Conservation (phyloP, 64 coral and sea anemone species). For the Montipora sp. region DNA sequence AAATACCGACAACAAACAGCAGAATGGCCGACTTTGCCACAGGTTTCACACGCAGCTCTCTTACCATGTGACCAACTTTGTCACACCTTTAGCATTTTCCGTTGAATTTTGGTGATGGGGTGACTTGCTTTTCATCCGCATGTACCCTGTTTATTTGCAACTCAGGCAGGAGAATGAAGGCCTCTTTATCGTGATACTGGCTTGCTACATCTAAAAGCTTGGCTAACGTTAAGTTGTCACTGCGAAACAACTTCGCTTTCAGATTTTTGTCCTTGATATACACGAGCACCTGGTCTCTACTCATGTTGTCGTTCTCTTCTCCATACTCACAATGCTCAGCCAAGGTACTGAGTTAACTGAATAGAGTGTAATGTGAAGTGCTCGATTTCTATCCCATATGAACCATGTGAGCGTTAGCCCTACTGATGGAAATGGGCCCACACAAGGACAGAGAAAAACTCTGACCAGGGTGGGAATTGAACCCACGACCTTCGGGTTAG, state of each 20-base stretch:
- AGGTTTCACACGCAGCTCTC: background rate
- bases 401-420: too few species aligned
- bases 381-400: too few species aligned
- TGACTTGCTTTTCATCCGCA: background rate
- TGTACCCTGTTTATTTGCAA: constrained; percentile 17
- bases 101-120: constrained; percentile 36
- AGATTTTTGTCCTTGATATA: too few species aligned
- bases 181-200: constrained; percentile 24
- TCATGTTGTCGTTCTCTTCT: background rate
- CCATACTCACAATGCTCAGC: background rate
- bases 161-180: background rate
- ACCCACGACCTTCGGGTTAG: too few species aligned
- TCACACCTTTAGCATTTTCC: constrained; percentile 35
- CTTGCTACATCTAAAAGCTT: constrained; percentile 38
- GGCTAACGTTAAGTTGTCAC: background rate
- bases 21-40: constrained; percentile 59
- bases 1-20: constrained; percentile 23
- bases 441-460: too few species aligned
- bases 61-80: constrained; percentile 11
- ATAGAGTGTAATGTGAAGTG: too few species aligned
- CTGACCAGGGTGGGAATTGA: too few species aligned
- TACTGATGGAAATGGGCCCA: too few species aligned
- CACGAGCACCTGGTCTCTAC: too few species aligned
- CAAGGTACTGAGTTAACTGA: background rate
- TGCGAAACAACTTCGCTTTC: too few species aligned